Percentiles rank a stretch among this genome's conserved stretches.
phyloP scores from a whole-genome alignment of 2,113 vertebrate species.

The Plecotus auritus region DNA sequence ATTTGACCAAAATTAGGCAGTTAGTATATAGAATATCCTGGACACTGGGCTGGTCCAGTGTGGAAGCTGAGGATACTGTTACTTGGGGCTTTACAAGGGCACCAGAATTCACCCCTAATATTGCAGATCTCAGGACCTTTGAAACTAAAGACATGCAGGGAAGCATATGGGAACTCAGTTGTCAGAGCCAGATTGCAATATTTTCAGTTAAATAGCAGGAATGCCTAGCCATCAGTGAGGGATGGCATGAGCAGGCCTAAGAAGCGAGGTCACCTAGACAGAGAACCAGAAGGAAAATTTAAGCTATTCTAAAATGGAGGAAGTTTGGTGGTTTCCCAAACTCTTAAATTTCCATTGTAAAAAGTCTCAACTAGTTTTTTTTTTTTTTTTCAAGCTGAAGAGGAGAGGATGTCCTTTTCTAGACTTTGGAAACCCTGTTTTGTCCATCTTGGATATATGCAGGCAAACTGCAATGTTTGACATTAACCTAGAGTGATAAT shows the following conservation, averaged over 20 bases:
- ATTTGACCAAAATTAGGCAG: background rate
- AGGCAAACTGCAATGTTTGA: constrained; percentile 5
- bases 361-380: background rate
- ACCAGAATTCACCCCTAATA: background rate
- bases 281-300: background rate
- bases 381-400: background rate
- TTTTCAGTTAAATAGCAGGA: background rate
- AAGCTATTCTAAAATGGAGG: background rate
- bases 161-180: background rate
- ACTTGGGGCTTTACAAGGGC: background rate
- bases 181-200: background rate
- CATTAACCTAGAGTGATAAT: background rate
- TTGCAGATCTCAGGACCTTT: background rate
- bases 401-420: background rate
- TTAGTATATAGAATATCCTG: background rate
- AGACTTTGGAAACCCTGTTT: background rate
- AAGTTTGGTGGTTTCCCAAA: background rate
- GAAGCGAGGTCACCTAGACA: background rate
- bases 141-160: background rate
- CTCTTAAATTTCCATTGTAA: background rate
- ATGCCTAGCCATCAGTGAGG: background rate
- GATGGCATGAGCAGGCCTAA: background rate
- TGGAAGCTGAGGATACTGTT: background rate
- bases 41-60: background rate
- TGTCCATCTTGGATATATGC: background rate